These are phyloP conservation scores for Ephialtes manifestator DNA, from an alignment of 2,888 invertebrate genomes.

Conservation along the genomic window DNA sequence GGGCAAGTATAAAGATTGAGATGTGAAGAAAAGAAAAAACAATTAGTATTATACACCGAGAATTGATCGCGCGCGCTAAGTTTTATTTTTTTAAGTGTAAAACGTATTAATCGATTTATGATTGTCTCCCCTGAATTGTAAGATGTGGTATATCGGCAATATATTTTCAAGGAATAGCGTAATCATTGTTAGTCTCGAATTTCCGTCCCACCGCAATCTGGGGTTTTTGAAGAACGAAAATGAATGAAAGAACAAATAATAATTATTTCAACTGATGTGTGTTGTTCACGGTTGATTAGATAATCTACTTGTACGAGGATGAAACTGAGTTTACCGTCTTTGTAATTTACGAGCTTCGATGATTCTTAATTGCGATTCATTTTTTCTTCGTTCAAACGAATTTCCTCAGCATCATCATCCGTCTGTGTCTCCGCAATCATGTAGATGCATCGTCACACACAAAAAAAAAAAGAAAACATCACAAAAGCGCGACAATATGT, in stretches of 20 bases:
- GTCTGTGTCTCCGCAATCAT: slow-evolving; percentile 35
- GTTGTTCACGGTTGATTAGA: neutral
- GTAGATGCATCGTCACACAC: slow-evolving; percentile 41
- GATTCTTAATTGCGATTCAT: slow-evolving; percentile 24
- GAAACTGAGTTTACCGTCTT: slow-evolving; percentile 3
- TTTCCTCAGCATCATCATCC: slow-evolving; percentile 11
- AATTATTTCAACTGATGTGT: neutral
- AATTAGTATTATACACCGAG: slow-evolving; percentile 67
- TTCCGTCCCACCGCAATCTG: slow-evolving; percentile 48
- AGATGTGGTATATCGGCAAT: slow-evolving; percentile 55
- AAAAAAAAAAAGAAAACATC: neutral
- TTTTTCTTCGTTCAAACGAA: slow-evolving; percentile 4
- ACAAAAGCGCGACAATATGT: slow-evolving; percentile 67
- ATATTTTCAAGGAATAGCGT: slow-evolving; percentile 65
- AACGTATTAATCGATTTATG: slow-evolving; percentile 63
- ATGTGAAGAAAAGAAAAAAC: neutral
- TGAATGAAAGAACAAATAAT: slow-evolving; percentile 8
- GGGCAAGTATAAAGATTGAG: slow-evolving; percentile 52
- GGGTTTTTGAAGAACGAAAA: slow-evolving; percentile 4
- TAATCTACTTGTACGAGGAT: slow-evolving; percentile 26
- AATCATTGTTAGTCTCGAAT: slow-evolving; percentile 58
- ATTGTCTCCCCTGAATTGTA: slow-evolving; percentile 62
- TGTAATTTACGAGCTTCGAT: slow-evolving; percentile 31
- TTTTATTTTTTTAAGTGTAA: slow-evolving; percentile 70
- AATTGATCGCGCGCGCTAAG: slow-evolving; percentile 66